These are phyloP conservation scores for Myotis daubentonii DNA, from an alignment of 2,797 vertebrate genomes.

Conservation along the genomic window DNA sequence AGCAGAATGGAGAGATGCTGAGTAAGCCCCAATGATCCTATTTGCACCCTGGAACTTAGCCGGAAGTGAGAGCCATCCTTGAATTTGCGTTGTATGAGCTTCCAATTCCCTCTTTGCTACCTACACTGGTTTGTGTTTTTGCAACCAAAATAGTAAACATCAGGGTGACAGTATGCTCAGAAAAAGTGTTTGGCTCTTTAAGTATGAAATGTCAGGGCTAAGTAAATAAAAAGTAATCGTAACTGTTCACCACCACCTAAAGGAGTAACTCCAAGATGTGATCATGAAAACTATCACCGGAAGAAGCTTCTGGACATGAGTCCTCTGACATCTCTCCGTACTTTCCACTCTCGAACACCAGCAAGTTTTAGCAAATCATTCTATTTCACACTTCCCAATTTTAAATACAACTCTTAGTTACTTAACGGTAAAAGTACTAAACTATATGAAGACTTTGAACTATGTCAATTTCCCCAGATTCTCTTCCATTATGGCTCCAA, in stretches of 20 bases:
- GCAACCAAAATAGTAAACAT: not conserved
- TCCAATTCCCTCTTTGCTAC: not conserved
- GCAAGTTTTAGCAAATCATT: conserved; percentile 17
- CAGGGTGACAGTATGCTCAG: not conserved
- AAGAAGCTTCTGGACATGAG: not conserved
- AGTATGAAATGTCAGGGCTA: conserved; percentile 30
- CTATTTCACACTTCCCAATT: conserved; percentile 9
- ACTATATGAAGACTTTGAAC: not conserved
- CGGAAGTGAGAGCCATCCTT: not conserved
- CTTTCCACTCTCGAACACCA: not conserved
- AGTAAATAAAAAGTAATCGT: conserved; percentile 25
- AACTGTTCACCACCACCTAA: not conserved
- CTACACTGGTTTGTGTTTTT: conserved; percentile 19
- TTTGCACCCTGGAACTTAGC: not conserved
- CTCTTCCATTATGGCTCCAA: not conserved
- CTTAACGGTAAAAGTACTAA: not conserved
- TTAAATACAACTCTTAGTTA: conserved; percentile 25
- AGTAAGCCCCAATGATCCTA: not conserved
- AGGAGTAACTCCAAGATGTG: not conserved
- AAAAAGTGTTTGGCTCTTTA: conserved; percentile 4
- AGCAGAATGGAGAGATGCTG: not conserved
- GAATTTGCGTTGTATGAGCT: not conserved
- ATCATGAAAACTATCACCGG: not conserved
- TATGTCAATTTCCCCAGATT: not conserved
- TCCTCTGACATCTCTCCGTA: not conserved